A percentile compares a stretch with the other conserved stretches of the same genome.
Conservation (phyloP, 1,140 invertebrate species). For the Diabrotica undecimpunctata region DNA sequence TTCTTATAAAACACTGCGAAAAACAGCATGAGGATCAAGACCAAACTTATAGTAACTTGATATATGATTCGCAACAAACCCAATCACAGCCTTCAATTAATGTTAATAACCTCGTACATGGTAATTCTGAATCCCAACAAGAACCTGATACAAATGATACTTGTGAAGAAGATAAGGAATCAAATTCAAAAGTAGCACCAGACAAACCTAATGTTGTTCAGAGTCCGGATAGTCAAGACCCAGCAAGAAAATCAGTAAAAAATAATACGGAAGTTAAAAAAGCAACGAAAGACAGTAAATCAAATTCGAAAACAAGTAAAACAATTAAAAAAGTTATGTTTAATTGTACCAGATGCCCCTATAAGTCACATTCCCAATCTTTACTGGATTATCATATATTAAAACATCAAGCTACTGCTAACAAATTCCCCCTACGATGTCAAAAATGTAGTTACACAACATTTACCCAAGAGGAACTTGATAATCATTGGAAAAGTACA, state of each 20-base stretch:
- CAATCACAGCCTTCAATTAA: background rate
- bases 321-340: background rate
- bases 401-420: slow-evolving; percentile 8
- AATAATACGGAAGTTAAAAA: too few relatives aligned
- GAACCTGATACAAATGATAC: background rate
- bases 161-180: background rate
- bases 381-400: slow-evolving; percentile 7
- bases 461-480: background rate
- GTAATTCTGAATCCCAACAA: background rate
- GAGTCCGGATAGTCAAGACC: background rate
- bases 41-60: background rate
- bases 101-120: background rate
- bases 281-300: background rate
- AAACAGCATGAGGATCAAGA: slow-evolving; percentile 4
- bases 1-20: slow-evolving; percentile 3
- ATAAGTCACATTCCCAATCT: slow-evolving; percentile 5
- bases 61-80: background rate
- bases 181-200: background rate
- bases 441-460: slow-evolving; percentile 4
- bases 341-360: slow-evolving; percentile 6
- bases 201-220: slow-evolving; percentile 4
- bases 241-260: background rate
- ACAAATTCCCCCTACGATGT: background rate
- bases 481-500: slow-evolving; percentile 1
- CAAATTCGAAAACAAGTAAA: background rate